Evolutionary conservation across 1,140 invertebrate species (phyloP), one percentile per base, ranked within the genome.

Genomic region (Brachionus calyciflorus): DNA sequence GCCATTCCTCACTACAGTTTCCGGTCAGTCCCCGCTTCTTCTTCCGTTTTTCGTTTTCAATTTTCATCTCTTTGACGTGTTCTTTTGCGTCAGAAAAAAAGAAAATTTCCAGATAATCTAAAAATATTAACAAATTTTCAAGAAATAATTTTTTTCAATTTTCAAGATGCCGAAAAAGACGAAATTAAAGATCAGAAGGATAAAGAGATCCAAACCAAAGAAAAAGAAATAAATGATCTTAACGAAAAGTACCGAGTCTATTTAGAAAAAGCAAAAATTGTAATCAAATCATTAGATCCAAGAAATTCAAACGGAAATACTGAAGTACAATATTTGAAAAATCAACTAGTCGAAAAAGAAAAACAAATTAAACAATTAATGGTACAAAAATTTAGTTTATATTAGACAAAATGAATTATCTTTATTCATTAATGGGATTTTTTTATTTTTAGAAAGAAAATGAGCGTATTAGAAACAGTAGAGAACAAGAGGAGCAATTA

Each of bases 211-310:
- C 24, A 51, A 40, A 3, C 19, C 28, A 73, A 73, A 51, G 69
- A 73, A 40, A 73, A 73, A 73, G 73, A 76, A 57, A 55, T 76
- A 6, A 40, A 9, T 28, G 73, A 55, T 21, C 41, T 76, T 26
- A 55, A 76, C 17, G 73, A 55, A 30, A 46, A 55, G 24, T 76
- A 76, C 33, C 12, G 40, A 2, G 28, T 44, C 1, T 76, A 76
- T 76, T 44, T 76, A 26, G 51, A 76, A 76, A 76, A 76, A 41
- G 73, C 73, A 12, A 60, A 55, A 44, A 57, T 76, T 33, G 73
- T 76, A 3, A 55, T 76, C 2, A 55, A 55, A 30, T 44, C 37
- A n/a, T 19, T 76, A 12, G 73, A 60, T 55, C 73, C 73, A 3
- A 24, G 55, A 28, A 55, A 76, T 41, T 57, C 73, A 46, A 46